phyloP scores from a whole-genome alignment of 2,888 invertebrate genomes.

The Cantharis flavilabris region DNA sequence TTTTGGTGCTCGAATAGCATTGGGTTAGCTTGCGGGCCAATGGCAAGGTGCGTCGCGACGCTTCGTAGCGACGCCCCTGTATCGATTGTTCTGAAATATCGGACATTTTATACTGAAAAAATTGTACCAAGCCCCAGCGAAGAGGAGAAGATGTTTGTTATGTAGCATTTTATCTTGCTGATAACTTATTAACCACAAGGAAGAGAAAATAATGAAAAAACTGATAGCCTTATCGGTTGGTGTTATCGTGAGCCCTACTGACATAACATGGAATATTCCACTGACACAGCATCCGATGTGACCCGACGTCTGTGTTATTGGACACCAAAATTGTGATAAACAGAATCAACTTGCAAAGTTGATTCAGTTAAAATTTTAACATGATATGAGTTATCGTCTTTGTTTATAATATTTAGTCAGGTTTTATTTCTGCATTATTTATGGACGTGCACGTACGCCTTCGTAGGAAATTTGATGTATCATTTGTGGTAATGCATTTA shows the following conservation, averaged over 20 bases:
- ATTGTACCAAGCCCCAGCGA: not conserved
- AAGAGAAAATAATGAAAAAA: not conserved
- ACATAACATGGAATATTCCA: slow-evolving; percentile 22
- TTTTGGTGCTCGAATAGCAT: not conserved
- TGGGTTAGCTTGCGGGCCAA: not conserved
- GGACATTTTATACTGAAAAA: not conserved
- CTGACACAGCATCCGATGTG: slow-evolving; percentile 13
- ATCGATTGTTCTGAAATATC: not conserved
- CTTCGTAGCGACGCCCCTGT: not conserved
- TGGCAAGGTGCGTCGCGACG: not conserved
- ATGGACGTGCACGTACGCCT: not conserved
- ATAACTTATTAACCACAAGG: not conserved
- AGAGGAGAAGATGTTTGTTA: not conserved
- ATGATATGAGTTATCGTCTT: not conserved
- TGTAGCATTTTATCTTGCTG: not conserved
- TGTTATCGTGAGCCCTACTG: not conserved
- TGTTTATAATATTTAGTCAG: not conserved
- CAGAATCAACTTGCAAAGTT: not conserved
- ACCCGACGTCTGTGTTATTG: slow-evolving; percentile 10
- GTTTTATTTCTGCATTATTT: not conserved
- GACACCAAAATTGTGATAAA: not conserved
- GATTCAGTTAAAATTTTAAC: not conserved
- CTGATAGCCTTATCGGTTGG: not conserved
- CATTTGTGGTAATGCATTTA: not conserved
- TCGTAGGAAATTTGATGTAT: not conserved